Evolutionary conservation across 2,888 invertebrate species (phyloP), one percentile per base, ranked within the genome.

Genomic region (Eurois occulta): DNA sequence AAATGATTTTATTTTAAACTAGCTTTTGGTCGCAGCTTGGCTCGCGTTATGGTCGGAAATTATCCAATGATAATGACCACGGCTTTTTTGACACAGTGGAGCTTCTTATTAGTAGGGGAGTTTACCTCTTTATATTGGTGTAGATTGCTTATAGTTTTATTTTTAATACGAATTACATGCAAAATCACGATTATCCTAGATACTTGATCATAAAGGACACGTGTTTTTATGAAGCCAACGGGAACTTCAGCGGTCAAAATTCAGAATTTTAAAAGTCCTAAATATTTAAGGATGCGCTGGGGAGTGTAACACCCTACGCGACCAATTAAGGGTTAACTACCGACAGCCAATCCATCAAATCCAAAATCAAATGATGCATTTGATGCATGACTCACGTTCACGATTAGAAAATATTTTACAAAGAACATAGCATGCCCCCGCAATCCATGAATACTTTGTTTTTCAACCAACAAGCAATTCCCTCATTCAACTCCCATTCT

Each of bases 371-470:
- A 35, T 38, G 7, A 38, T 38, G 48, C 21, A 35, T 46, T 21
- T 28, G 46, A 55, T 28, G 28, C n/a, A 11, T 46, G 35, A 48
- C 10, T n/a, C 18, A 58, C 18, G 32, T 13, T 46, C 10, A 24
- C 5, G 35, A 1, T 16, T 60, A 2, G 4, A 38, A 58, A 52
- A 67, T 48, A 13, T 10, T 55, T 32, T 55, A 13, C 28, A 28
- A 21, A 24, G 1, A 16, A 18, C 6, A 46, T 38, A 35, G n/a
- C 4, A 32, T 16, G 4, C 6, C 24, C 7, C 18, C 13, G 35
- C 43, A 60, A 80, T 52, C 35, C 32, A 55, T 48, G 13, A 68
- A 62, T 65, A 74, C 6, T 6, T 16, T 55, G 38, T 58, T 78
- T 77, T 43, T 16, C 11, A 43, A 71, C 6, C 11, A 18, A 24